Conservation (phyloP, 2,797 vertebrate species). For the Pteronotus mesoamericanus region DNA sequence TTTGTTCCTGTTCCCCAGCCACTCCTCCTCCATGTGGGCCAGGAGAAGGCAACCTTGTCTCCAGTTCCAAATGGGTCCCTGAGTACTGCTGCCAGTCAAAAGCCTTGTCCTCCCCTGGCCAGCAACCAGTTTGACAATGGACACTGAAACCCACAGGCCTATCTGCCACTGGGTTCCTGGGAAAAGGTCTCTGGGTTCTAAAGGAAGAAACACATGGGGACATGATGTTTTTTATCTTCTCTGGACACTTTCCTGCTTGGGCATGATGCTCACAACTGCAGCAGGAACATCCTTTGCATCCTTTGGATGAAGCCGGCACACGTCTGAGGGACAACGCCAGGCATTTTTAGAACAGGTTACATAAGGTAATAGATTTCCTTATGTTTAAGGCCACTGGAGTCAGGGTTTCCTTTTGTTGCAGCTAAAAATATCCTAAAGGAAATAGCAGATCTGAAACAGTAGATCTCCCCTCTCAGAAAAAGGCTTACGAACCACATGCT, state of each 20-base stretch:
- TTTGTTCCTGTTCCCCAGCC: not conserved
- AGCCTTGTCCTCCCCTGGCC: not conserved
- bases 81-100: not conserved
- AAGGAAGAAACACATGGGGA: not conserved
- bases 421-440: constrained; percentile 11
- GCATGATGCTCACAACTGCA: not conserved
- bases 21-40: not conserved
- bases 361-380: not conserved
- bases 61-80: not conserved
- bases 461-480: not conserved
- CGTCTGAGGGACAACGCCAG: not conserved
- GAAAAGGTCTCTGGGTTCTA: not conserved
- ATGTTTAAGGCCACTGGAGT: not conserved
- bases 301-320: not conserved
- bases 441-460: not conserved
- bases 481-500: not conserved
- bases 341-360: not conserved
- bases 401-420: not conserved
- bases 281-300: not conserved
- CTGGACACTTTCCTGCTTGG: not conserved
- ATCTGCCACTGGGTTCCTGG: not conserved
- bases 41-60: not conserved
- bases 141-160: not conserved
- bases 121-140: not conserved
- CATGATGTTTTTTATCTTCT: not conserved